Evolutionary conservation across 2,113 vertebrate genomes (phyloP).

Genomic region (Embiotoca jacksoni): DNA sequence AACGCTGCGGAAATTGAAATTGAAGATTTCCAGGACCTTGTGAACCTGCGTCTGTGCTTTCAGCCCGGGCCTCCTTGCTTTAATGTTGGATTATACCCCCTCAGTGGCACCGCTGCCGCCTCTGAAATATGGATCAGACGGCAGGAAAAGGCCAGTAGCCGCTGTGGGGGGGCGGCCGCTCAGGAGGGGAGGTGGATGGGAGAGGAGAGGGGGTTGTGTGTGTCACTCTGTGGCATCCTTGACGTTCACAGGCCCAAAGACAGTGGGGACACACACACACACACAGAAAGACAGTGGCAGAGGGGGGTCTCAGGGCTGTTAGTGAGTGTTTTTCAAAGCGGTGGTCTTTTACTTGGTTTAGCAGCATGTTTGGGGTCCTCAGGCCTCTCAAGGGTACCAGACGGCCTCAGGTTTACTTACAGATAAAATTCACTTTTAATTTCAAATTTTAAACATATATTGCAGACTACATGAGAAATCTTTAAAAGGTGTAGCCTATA

Average conservation of each 20-base stretch:
- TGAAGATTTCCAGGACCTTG: slow-evolving; percentile 77
- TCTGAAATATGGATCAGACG: slow-evolving; percentile 85
- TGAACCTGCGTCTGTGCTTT: slow-evolving; percentile 71
- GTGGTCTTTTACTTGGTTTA: slow-evolving; percentile 31
- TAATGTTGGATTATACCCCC: slow-evolving; percentile 83
- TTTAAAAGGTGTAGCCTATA: background rate
- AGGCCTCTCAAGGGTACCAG: slow-evolving; percentile 9
- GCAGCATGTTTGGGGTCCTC: slow-evolving; percentile 21
- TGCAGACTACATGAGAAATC: background rate
- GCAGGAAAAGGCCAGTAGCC: slow-evolving; percentile 81
- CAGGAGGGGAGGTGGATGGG: slow-evolving; percentile 50
- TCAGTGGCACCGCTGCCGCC: slow-evolving; percentile 73
- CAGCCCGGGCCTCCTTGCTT: slow-evolving; percentile 68
- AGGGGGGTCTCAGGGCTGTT: slow-evolving; percentile 63
- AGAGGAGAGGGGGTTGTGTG: slow-evolving; percentile 13
- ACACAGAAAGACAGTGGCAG: slow-evolving; percentile 35
- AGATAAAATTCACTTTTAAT: slow-evolving; percentile 4
- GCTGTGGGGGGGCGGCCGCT: slow-evolving; percentile 73
- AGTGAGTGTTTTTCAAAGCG: slow-evolving; percentile 54
- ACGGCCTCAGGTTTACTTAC: slow-evolving; percentile 1
- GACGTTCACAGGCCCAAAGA: slow-evolving; percentile 68
- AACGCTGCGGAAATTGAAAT: slow-evolving; percentile 75
- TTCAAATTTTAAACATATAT: background rate
- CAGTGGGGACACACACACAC: slow-evolving; percentile 12
- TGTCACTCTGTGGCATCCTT: slow-evolving; percentile 69